A percentile compares a stretch with the other conserved stretches of the same genome.
Conservation (phyloP, 2,797 vertebrate species). For the Mormyrops attenuatus region DNA sequence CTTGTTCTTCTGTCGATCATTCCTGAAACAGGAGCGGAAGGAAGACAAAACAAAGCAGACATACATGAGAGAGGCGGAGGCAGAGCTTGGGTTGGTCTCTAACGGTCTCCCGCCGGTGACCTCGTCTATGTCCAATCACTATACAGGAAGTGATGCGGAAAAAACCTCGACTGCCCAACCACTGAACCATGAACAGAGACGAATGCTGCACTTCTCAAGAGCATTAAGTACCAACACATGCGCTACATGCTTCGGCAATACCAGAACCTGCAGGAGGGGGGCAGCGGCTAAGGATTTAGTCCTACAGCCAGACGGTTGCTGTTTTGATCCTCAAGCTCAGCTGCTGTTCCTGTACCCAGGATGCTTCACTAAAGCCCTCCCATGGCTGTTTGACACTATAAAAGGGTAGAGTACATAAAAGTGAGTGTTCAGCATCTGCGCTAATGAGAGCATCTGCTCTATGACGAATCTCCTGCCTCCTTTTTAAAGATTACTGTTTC, state of each 20-base stretch:
- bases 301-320: neutral
- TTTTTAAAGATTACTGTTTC: slow-evolving; percentile 5
- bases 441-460: neutral
- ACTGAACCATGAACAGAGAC: neutral
- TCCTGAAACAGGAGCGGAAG: neutral
- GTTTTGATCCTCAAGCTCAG: neutral
- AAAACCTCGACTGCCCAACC: neutral
- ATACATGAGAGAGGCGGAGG: neutral
- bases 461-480: neutral
- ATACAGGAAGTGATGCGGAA: neutral
- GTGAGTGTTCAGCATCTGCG: neutral
- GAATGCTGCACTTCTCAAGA: neutral
- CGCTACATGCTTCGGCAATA: neutral
- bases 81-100: neutral
- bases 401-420: neutral
- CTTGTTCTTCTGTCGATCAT: neutral
- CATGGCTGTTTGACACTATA: neutral
- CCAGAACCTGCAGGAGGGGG: neutral
- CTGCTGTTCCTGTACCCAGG: neutral
- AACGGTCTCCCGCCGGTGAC: neutral
- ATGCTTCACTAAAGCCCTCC: neutral
- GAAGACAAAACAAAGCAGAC: neutral
- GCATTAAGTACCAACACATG: neutral
- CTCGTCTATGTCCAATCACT: neutral
- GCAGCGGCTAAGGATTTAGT: neutral